phyloP scores from a whole-genome alignment of 2,888 invertebrate genomes.

The Eilema sororculum region DNA sequence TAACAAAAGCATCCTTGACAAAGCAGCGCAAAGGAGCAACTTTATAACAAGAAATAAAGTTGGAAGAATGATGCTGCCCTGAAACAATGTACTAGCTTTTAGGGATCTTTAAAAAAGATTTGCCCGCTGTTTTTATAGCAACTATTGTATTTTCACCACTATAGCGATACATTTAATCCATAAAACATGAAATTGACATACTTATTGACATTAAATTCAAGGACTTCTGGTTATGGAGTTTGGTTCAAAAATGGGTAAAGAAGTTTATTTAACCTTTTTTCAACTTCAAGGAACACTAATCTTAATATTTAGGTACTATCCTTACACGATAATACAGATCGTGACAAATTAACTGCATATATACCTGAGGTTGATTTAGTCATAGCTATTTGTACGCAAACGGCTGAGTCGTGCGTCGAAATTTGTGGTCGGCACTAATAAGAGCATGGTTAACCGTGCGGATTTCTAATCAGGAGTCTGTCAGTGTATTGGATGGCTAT shows the following conservation, averaged over 20 bases:
- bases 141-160: neutral
- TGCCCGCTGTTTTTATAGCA: neutral
- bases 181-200: neutral
- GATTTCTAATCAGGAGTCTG: conserved; percentile 43
- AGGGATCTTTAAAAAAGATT: conserved; percentile 20
- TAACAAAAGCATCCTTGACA: conserved; percentile 20
- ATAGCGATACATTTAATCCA: neutral
- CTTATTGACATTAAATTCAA: neutral
- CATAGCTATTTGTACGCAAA: conserved; percentile 37
- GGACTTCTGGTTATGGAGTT: neutral
- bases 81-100: conserved; percentile 37
- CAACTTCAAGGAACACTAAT: neutral
- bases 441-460: conserved; percentile 37
- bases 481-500: conserved; percentile 20
- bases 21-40: conserved; percentile 32
- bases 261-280: neutral
- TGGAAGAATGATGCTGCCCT: conserved; percentile 27
- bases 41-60: conserved; percentile 48
- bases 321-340: neutral
- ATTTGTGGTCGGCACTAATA: conserved; percentile 45
- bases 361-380: conserved; percentile 24
- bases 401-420: conserved; percentile 31
- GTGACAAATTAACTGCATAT: conserved; percentile 21
- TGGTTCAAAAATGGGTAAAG: too few relatives aligned
- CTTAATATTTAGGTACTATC: neutral